Evolutionary conservation across 1,140 invertebrate genomes (phyloP).

Genomic region (Aphidius ervi): DNA sequence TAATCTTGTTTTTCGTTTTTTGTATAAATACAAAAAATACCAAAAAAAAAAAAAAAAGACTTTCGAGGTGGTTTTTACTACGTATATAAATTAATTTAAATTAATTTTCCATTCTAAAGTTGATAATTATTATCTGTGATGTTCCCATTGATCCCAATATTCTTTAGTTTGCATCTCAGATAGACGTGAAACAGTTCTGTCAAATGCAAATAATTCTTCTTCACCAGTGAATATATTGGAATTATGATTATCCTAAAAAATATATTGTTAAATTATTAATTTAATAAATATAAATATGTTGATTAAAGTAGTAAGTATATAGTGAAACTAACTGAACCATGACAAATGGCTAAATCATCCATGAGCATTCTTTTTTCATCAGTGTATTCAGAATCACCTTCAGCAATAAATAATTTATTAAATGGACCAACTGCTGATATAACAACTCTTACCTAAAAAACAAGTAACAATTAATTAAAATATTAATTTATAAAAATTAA

Average conservation of each 20-base stretch:
- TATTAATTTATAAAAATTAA: not conserved
- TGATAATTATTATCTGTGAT: constrained; percentile 46
- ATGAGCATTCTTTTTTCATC: constrained; percentile 83
- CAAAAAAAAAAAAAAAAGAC: no score
- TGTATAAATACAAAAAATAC: no score
- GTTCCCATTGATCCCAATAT: constrained; percentile 84
- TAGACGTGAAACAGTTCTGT: constrained; percentile 86
- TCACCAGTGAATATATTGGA: constrained; percentile 94
- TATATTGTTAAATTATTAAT: constrained; percentile 13
- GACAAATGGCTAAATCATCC: constrained; percentile 85
- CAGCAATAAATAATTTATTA: constrained; percentile 69
- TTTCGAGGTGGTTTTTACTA: no score
- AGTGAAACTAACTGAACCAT: constrained; percentile 49
- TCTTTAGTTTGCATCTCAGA: constrained; percentile 92
- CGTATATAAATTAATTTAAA: not conserved
- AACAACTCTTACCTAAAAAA: constrained; percentile 66
- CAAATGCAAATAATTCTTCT: constrained; percentile 96
- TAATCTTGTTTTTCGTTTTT: no score
- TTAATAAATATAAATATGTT: constrained; percentile 13
- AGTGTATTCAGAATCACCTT: constrained; percentile 52
- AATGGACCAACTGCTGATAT: constrained; percentile 74
- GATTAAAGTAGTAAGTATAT: constrained; percentile 5
- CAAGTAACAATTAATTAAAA: constrained; percentile 12
- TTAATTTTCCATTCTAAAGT: constrained; percentile 6
- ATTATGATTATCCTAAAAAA: constrained; percentile 60